A percentile compares a stretch with the other conserved stretches of the same genome.
phyloP scores from a whole-genome alignment of 2,888 invertebrate species.

The Lasioglossum figueresi region DNA sequence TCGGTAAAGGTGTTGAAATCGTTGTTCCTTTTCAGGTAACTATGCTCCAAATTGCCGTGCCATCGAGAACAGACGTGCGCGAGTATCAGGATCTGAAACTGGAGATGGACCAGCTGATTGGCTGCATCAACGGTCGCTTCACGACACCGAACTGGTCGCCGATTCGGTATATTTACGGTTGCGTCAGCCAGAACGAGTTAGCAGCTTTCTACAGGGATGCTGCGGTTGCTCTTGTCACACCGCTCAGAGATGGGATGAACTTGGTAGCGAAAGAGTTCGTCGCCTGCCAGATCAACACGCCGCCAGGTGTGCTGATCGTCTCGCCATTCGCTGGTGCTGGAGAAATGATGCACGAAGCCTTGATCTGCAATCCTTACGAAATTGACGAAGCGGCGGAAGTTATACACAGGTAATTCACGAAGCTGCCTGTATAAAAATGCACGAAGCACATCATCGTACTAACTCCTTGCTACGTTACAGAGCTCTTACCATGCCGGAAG shows the following conservation, averaged over 20 bases:
- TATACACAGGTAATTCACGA: conserved; percentile 87
- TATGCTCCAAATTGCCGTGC: conserved; percentile 93
- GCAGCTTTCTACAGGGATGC: conserved; percentile 95
- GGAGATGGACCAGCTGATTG: conserved; percentile 95
- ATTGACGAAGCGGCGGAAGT: conserved; percentile 94
- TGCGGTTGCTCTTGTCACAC: conserved; percentile 94
- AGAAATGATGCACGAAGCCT: conserved; percentile 96
- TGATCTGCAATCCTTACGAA: conserved; percentile 95
- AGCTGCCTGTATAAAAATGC: not conserved
- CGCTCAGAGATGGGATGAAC: conserved; percentile 95
- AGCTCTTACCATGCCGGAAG: conserved; percentile 95
- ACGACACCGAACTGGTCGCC: conserved; percentile 97
- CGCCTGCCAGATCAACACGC: conserved; percentile 94
- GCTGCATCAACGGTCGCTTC: conserved; percentile 94
- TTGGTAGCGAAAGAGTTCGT: conserved; percentile 96
- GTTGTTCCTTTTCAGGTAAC: conserved; percentile 82
- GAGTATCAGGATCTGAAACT: conserved; percentile 96
- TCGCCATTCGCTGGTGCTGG: conserved; percentile 97
- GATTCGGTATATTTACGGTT: conserved; percentile 95
- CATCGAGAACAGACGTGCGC: conserved; percentile 94
- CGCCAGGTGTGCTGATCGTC: conserved; percentile 94
- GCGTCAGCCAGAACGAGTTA: conserved; percentile 93
- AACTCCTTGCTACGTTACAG: conserved; percentile 80
- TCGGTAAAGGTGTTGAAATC: no score
- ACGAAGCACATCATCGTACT: not conserved